Evolutionary conservation across 1,140 invertebrate genomes (phyloP).

Genomic region (Danaus melanippus): DNA sequence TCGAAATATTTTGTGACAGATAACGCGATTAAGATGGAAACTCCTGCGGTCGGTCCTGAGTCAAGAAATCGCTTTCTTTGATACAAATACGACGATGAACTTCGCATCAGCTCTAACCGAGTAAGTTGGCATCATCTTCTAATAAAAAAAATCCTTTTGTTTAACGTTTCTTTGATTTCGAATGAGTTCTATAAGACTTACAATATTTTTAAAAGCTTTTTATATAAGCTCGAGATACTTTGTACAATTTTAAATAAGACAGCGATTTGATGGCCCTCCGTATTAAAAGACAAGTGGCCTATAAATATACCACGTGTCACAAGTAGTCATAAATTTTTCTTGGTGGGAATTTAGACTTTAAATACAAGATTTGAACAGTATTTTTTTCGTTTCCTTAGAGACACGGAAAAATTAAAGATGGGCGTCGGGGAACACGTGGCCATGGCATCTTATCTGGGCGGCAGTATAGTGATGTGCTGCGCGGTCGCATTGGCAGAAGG

Average conservation of each 20-base stretch:
- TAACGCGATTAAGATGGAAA: conserved; percentile 78
- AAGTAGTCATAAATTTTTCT: too few species aligned
- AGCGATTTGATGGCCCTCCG: too few species aligned
- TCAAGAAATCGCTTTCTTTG: conserved; percentile 94
- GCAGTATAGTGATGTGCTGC: conserved; percentile 78
- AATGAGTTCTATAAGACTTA: background rate
- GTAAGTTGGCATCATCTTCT: conserved; percentile 66
- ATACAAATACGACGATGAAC: conserved; percentile 88
- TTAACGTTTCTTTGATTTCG: too few species aligned
- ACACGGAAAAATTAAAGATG: conserved; percentile 88
- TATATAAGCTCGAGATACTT: background rate
- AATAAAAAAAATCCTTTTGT: background rate
- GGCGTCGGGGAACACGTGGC: conserved; percentile 91
- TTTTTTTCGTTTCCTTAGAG: conserved; percentile 72
- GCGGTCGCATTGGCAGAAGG: conserved; percentile 81
- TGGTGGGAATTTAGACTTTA: too few species aligned
- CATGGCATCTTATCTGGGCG: conserved; percentile 80
- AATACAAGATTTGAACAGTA: background rate
- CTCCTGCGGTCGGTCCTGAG: conserved; percentile 84
- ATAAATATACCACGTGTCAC: too few species aligned
- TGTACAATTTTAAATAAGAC: background rate
- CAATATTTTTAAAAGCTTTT: background rate
- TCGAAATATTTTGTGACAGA: conserved; percentile 63
- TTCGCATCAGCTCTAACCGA: conserved; percentile 90
- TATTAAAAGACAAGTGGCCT: too few species aligned